phyloP scores from a whole-genome alignment of 2,797 vertebrate species.

The Falco naumanni region DNA sequence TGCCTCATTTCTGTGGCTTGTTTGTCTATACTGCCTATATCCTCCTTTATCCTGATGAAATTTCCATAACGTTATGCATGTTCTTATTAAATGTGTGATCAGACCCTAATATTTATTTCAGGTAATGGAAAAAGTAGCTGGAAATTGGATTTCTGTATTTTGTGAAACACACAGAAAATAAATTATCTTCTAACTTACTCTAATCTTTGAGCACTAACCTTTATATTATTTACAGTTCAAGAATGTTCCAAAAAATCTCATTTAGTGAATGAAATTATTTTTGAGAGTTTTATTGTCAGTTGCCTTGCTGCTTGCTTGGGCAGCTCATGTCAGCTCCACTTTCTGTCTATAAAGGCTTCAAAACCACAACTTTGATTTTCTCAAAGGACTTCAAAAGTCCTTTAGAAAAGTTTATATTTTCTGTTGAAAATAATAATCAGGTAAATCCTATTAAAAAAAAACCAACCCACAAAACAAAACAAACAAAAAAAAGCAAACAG shows the following conservation, averaged over 20 bases:
- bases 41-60: conserved; percentile 2
- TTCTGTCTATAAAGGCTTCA: not conserved
- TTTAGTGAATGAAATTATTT: conserved; percentile 53
- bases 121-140: conserved; percentile 64
- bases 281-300: conserved; percentile 36
- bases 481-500: too few relatives aligned
- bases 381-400: not conserved
- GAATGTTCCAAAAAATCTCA: conserved; percentile 41
- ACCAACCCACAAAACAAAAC: too few relatives aligned
- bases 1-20: not conserved
- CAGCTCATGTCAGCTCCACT: not conserved
- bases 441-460: not conserved
- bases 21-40: not conserved
- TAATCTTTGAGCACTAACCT: conserved; percentile 39
- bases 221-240: conserved; percentile 55
- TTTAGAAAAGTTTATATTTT: not conserved
- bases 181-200: conserved; percentile 44
- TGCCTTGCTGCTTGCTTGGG: not conserved
- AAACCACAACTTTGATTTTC: not conserved
- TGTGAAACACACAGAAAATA: conserved; percentile 58
- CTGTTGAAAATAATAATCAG: not conserved
- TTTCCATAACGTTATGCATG: conserved; percentile 7
- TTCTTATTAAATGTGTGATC: conserved; percentile 55
- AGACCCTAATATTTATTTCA: conserved; percentile 55
- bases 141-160: conserved; percentile 64